Percentiles rank a stretch among this genome's conserved stretches.
phyloP scores from a whole-genome alignment of 2,888 invertebrate genomes.

The Crossocerus cetratus region DNA sequence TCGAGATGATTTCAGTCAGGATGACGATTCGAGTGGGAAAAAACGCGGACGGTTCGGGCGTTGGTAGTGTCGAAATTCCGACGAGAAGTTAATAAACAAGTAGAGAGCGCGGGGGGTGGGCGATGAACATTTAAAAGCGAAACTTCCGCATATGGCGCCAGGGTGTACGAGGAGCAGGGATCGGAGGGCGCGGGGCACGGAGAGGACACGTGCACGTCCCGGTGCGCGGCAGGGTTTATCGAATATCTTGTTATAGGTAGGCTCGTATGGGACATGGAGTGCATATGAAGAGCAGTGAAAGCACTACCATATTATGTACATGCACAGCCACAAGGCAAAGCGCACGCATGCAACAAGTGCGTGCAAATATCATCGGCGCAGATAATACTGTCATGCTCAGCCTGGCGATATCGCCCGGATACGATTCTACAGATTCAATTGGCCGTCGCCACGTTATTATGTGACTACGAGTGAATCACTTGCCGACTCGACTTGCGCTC shows the following conservation, averaged over 20 bases:
- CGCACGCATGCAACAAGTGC: constrained; percentile 76
- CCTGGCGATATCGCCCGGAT: constrained; percentile 69
- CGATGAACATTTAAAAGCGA: constrained; percentile 65
- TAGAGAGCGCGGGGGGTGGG: constrained; percentile 42
- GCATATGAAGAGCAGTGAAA: constrained; percentile 75
- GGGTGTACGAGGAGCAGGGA: constrained; percentile 47
- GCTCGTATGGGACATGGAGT: constrained; percentile 73
- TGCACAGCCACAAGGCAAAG: constrained; percentile 67
- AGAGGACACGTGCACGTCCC: constrained; percentile 50
- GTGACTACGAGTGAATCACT: constrained; percentile 60
- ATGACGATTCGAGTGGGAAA: no score
- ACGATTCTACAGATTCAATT: constrained; percentile 68
- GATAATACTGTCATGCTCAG: constrained; percentile 74
- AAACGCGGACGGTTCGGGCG: no score
- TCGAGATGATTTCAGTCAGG: no score
- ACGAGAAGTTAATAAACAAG: constrained; percentile 55
- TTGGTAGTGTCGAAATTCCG: neutral
- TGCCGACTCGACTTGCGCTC: constrained; percentile 8
- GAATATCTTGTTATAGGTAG: constrained; percentile 72
- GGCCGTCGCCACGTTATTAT: constrained; percentile 63
- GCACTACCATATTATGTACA: constrained; percentile 70
- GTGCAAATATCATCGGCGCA: constrained; percentile 73
- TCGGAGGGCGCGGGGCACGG: no score
- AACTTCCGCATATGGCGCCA: constrained; percentile 64
- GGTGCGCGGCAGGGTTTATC: constrained; percentile 60